These are phyloP conservation scores for Empis stercorea DNA, from an alignment of 2,888 invertebrate genomes.

Conservation along the genomic window DNA sequence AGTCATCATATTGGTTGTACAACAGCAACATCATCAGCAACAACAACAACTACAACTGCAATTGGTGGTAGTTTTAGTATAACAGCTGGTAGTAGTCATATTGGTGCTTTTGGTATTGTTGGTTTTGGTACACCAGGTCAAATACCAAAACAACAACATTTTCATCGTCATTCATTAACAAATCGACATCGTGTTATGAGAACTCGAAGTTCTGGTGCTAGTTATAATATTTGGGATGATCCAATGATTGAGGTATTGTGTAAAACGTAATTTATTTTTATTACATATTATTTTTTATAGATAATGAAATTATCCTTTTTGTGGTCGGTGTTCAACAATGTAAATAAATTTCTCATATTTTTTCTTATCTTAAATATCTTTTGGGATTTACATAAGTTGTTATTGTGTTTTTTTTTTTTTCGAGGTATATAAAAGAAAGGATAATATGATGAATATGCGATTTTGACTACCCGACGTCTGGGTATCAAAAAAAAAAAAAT, in stretches of 20 bases:
- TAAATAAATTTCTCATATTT: no score
- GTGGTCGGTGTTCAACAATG: no score
- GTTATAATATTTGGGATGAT: constrained; percentile 34
- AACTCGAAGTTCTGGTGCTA: constrained; percentile 32
- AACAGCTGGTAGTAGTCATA: constrained; percentile 8
- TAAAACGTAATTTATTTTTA: no score
- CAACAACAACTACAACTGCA: not conserved
- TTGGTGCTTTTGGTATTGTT: constrained; percentile 9
- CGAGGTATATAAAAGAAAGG: no score
- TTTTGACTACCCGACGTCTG: no score
- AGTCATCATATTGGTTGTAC: not conserved
- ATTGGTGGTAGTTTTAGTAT: not conserved
- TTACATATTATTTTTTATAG: no score
- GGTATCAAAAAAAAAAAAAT: no score
- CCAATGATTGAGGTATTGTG: constrained; percentile 31
- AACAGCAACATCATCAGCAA: constrained; percentile 4
- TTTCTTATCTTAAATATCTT: no score
- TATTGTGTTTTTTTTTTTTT: no score
- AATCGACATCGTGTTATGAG: constrained; percentile 28
- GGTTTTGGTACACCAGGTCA: constrained; percentile 15
- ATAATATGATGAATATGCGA: no score
- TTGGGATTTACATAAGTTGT: no score
- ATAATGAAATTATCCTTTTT: no score
- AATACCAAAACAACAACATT: constrained; percentile 18
- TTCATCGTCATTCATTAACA: constrained; percentile 32